Conservation (phyloP, 2,888 invertebrate species). For the Augochlorella aurata region DNA sequence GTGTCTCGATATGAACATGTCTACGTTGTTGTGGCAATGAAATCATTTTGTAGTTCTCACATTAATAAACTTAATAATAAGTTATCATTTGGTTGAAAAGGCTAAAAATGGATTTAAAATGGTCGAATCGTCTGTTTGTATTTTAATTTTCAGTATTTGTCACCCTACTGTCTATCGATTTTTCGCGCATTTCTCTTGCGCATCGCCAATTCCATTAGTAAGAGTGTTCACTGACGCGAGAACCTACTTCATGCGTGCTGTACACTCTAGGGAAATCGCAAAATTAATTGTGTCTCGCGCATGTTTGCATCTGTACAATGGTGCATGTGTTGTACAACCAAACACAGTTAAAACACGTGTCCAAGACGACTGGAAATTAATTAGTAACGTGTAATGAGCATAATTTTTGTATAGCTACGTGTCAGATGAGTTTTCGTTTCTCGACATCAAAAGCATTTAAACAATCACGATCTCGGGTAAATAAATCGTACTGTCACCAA, state of each 20-base stretch:
- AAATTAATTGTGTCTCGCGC: slow-evolving; percentile 12
- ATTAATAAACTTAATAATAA: neutral
- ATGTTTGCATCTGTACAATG: neutral
- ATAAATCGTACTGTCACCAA: neutral
- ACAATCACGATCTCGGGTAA: neutral
- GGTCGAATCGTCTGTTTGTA: too few relatives aligned
- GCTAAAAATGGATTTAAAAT: too few relatives aligned
- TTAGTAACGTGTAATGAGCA: neutral
- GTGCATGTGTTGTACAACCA: neutral
- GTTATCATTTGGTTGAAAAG: too few relatives aligned
- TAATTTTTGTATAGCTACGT: neutral
- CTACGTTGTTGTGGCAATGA: neutral
- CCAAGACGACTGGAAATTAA: slow-evolving; percentile 1
- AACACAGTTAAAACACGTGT: slow-evolving; percentile 1
- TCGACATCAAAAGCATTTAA: neutral
- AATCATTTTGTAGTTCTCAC: neutral
- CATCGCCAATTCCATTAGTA: slow-evolving; percentile 7
- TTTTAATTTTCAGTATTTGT: neutral
- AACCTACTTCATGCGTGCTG: neutral
- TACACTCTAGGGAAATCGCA: slow-evolving; percentile 12
- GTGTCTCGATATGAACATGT: too few relatives aligned
- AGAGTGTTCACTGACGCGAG: neutral
- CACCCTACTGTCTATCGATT: neutral
- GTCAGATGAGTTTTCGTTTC: neutral
- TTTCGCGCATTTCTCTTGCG: neutral